Evolutionary conservation across 30 jellyfish, hydroid and myxozoan genomes (phyloP).

Genomic region (Nemopilema nomurai): DNA sequence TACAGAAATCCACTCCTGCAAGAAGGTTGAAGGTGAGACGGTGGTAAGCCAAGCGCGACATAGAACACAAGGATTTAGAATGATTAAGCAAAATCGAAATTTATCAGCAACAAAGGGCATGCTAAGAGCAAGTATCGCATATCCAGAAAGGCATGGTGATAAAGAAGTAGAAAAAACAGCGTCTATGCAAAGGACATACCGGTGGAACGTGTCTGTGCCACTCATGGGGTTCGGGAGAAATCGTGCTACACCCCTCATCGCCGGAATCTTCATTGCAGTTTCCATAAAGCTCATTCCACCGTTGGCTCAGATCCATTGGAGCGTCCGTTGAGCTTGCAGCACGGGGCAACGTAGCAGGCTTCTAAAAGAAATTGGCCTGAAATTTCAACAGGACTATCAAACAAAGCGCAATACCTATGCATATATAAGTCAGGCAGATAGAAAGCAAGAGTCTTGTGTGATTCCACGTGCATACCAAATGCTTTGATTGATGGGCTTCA

Average conservation of each 20-base stretch:
- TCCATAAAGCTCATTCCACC: constrained; percentile 79
- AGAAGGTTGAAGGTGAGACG: too few species aligned
- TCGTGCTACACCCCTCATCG: constrained; percentile 45
- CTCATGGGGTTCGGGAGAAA: constrained; percentile 72
- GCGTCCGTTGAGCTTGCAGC: neutral
- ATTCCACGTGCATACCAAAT: too few species aligned
- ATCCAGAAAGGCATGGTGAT: neutral
- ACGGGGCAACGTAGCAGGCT: neutral
- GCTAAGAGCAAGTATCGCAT: neutral
- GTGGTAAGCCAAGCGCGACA: neutral
- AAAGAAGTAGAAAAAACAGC: neutral
- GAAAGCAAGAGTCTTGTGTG: too few species aligned
- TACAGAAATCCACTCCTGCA: constrained; percentile 92
- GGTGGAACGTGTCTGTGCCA: constrained; percentile 94
- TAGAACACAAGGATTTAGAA: neutral
- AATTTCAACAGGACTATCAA: too few species aligned
- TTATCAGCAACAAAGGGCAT: too few species aligned
- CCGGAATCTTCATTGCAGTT: constrained; percentile 6
- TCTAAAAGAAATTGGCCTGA: neutral
- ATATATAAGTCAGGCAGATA: too few species aligned
- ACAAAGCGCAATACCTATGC: too few species aligned
- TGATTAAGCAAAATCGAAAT: neutral
- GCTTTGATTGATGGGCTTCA: too few species aligned
- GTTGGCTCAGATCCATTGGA: constrained; percentile 64
- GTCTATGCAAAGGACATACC: constrained; percentile 25